Evolutionary conservation across 2,113 vertebrate genomes (phyloP).

Genomic region (Chaetops frenatus): DNA sequence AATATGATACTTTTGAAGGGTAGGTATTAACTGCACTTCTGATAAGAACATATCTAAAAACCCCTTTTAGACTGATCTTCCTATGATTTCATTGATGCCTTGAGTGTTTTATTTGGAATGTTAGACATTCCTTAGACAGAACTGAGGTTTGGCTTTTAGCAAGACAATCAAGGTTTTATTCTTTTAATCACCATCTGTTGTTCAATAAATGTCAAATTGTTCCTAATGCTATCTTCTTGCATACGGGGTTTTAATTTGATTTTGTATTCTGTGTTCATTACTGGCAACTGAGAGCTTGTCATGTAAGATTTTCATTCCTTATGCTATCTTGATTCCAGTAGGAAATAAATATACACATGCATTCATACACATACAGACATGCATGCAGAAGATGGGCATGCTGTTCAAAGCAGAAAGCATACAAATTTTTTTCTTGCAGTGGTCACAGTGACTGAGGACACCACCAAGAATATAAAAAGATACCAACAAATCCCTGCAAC

Average conservation of each 20-base stretch:
- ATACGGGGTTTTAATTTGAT: constrained; percentile 64
- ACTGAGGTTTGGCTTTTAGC: constrained; percentile 46
- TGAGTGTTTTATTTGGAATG: constrained; percentile 62
- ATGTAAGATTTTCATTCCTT: constrained; percentile 53
- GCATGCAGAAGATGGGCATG: neutral
- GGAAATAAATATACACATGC: constrained; percentile 6
- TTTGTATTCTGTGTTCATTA: constrained; percentile 68
- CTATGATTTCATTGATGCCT: constrained; percentile 58
- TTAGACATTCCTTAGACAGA: constrained; percentile 52
- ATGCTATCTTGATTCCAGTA: constrained; percentile 39
- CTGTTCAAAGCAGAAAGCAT: constrained; percentile 42
- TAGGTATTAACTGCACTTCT: constrained; percentile 58
- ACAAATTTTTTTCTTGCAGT: constrained; percentile 41
- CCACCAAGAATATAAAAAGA: constrained; percentile 25
- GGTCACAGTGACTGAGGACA: neutral
- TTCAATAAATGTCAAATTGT: constrained; percentile 75
- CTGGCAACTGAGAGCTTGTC: constrained; percentile 57
- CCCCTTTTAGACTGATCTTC: constrained; percentile 43
- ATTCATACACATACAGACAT: neutral
- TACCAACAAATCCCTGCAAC: constrained; percentile 24
- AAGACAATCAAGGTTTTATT: constrained; percentile 71
- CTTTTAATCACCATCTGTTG: constrained; percentile 77
- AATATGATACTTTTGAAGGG: constrained; percentile 41
- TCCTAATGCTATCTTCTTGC: constrained; percentile 68
- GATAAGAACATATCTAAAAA: constrained; percentile 52